Evolutionary conservation across 2,113 vertebrate genomes (phyloP).

Genomic region (Ailuropoda melanoleuca): DNA sequence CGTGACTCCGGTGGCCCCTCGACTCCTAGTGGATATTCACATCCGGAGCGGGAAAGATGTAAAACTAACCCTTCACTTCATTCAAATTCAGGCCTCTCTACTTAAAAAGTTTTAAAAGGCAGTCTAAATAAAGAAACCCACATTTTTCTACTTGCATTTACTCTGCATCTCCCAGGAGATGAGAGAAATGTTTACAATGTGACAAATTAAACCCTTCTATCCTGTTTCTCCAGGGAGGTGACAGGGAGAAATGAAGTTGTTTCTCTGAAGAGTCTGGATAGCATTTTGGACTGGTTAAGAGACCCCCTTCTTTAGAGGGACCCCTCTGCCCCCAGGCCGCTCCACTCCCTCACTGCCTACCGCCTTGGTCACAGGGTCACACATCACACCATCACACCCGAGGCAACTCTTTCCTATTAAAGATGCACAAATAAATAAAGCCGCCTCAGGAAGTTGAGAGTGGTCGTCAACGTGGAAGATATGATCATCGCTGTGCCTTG

Average conservation of each 20-base stretch:
- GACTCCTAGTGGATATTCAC: too few relatives aligned
- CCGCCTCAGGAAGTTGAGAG: background rate
- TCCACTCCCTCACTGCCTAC: background rate
- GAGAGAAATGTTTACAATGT: background rate
- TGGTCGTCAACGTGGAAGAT: rapidly evolving
- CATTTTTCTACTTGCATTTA: background rate
- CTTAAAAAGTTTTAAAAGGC: background rate
- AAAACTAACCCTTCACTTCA: background rate
- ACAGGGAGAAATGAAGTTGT: background rate
- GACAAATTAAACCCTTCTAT: background rate
- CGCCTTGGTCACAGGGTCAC: background rate
- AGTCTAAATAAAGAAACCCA: background rate
- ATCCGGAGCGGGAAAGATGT: background rate
- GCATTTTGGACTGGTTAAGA: background rate
- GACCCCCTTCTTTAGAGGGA: background rate
- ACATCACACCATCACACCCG: background rate
- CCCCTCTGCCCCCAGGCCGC: background rate
- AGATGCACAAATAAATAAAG: background rate
- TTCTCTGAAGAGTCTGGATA: background rate
- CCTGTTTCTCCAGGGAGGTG: background rate
- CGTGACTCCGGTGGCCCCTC: rapidly evolving
- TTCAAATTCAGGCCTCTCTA: background rate
- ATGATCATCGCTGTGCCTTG: background rate
- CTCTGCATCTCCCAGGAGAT: background rate
- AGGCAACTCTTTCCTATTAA: background rate